Evolutionary conservation across 2,888 invertebrate species (phyloP).

Genomic region (Prenolepis imparis): DNA sequence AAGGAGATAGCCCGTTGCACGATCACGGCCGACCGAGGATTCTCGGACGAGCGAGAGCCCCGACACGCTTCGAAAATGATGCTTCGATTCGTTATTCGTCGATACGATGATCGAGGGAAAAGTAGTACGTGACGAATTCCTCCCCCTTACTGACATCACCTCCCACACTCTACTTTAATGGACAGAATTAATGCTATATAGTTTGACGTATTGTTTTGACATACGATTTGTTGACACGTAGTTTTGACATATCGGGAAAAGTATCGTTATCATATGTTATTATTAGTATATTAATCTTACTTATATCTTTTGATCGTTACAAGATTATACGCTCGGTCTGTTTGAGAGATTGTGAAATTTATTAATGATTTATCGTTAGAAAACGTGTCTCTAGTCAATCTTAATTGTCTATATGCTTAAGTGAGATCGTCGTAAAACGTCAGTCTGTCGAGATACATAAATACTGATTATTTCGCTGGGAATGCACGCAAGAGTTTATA

Average conservation of each 20-base stretch:
- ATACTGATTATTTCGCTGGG: conserved; percentile 7
- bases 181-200: background rate
- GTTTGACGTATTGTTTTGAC: background rate
- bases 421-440: background rate
- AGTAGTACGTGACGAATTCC: background rate
- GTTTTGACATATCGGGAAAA: background rate
- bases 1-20: conserved; percentile 54
- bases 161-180: background rate
- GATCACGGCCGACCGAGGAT: conserved; percentile 46
- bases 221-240: too few relatives aligned
- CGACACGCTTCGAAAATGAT: conserved; percentile 27
- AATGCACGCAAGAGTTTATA: background rate
- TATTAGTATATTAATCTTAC: background rate
- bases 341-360: background rate
- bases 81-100: background rate
- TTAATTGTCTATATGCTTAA: background rate
- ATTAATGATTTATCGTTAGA: background rate
- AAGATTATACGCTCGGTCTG: background rate
- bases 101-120: conserved; percentile 1
- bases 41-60: background rate
- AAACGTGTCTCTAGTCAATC: background rate
- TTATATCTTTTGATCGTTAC: background rate
- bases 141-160: background rate
- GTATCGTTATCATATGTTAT: background rate
- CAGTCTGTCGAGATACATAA: conserved; percentile 10